These are phyloP conservation scores for Drosophila mayri DNA, from an alignment of 1,140 invertebrate genomes.

Conservation along the genomic window DNA sequence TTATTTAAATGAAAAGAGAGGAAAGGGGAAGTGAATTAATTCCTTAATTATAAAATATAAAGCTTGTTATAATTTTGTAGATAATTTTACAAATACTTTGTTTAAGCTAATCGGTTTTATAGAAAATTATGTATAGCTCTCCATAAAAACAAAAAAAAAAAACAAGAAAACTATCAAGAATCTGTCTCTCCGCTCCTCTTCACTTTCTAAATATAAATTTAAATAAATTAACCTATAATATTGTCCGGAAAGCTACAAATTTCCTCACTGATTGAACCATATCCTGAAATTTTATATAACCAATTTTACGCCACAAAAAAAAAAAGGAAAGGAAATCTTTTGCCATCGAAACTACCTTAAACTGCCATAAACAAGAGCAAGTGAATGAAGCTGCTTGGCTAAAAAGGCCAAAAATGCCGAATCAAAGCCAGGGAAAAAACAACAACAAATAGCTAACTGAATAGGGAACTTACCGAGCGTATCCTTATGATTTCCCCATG, in stretches of 20 bases:
- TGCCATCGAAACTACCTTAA: conserved; percentile 7
- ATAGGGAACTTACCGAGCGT: conserved; percentile 41
- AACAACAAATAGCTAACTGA: conserved; percentile 37
- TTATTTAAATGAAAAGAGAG: too few relatives aligned
- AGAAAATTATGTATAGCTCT: too few relatives aligned
- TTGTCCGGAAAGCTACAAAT: neutral
- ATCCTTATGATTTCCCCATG: conserved; percentile 71
- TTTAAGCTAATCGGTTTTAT: too few relatives aligned
- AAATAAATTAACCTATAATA: neutral
- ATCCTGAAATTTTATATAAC: neutral
- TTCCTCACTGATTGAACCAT: neutral
- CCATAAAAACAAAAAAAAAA: too few relatives aligned
- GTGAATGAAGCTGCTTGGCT: conserved; percentile 19
- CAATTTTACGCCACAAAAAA: neutral
- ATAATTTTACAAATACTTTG: too few relatives aligned
- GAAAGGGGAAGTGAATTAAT: too few relatives aligned
- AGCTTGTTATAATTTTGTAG: too few relatives aligned
- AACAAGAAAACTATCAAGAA: too few relatives aligned
- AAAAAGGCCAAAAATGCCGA: conserved; percentile 25
- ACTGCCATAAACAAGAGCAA: conserved; percentile 26
- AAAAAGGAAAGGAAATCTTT: neutral
- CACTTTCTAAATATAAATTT: too few relatives aligned
- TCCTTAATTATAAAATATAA: too few relatives aligned
- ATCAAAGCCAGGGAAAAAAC: conserved; percentile 30
- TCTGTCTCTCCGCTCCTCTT: too few relatives aligned